phyloP scores from a whole-genome alignment of 2,888 invertebrate species.

The Machimus rusticus region DNA sequence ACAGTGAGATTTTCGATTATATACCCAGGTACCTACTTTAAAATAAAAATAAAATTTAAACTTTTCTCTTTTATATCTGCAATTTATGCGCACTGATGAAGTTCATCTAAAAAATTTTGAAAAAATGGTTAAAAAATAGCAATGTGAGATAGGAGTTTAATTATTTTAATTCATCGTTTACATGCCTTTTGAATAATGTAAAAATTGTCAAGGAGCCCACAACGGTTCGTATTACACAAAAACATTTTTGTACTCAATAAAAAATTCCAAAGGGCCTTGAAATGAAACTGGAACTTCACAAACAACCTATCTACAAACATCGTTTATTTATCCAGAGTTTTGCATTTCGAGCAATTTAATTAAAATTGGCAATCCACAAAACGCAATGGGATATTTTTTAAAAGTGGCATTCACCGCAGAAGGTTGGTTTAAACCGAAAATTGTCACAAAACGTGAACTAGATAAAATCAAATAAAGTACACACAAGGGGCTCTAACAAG shows the following conservation, averaged over 20 bases:
- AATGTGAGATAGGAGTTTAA: not conserved
- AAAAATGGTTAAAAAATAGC: no score
- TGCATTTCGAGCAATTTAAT: not conserved
- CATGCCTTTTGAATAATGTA: not conserved
- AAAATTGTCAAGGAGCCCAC: not conserved
- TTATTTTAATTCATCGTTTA: not conserved
- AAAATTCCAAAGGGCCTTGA: not conserved
- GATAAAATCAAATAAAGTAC: not conserved
- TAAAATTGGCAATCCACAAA: not conserved
- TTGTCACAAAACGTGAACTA: not conserved
- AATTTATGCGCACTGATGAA: no score
- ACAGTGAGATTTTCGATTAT: not conserved
- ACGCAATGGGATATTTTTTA: not conserved
- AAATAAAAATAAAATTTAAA: not conserved
- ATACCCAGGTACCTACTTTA: not conserved
- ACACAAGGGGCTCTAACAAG: not conserved
- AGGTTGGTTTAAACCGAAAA: not conserved
- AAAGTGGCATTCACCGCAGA: not conserved
- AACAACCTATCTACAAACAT: not conserved
- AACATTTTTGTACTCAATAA: not conserved
- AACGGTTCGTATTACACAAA: not conserved
- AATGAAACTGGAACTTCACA: not conserved
- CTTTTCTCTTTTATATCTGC: no score
- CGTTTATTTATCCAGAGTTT: not conserved
- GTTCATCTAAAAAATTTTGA: no score